Conservation (phyloP, 1,140 invertebrate genomes). For the Drosophila subobscura region DNA sequence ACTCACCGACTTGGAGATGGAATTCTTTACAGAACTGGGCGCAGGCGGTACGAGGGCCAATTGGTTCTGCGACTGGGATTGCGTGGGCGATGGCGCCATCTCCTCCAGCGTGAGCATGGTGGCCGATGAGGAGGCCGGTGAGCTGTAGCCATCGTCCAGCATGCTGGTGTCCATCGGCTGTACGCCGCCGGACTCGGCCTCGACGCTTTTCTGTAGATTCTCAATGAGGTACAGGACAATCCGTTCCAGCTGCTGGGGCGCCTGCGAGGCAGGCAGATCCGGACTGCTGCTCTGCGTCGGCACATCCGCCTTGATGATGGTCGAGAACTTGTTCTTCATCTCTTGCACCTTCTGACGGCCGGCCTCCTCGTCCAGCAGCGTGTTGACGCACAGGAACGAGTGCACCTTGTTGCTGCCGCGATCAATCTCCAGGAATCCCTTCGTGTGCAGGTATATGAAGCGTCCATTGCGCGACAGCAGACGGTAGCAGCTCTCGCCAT, state of each 20-base stretch:
- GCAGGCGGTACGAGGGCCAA: constrained; percentile 85
- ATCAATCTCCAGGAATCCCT: constrained; percentile 91
- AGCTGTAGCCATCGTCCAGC: constrained; percentile 60
- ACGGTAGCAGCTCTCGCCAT: constrained; percentile 92
- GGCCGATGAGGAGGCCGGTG: constrained; percentile 36
- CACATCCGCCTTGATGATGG: constrained; percentile 84
- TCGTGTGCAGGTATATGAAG: constrained; percentile 91
- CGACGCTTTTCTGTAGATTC: constrained; percentile 84
- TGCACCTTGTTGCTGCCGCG: constrained; percentile 88
- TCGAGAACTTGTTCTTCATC: constrained; percentile 90
- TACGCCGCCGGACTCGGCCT: constrained; percentile 20
- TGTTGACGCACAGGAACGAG: constrained; percentile 93
- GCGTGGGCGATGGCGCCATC: constrained; percentile 56
- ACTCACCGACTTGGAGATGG: constrained; percentile 84
- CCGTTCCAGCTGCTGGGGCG: constrained; percentile 87
- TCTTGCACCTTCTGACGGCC: constrained; percentile 87
- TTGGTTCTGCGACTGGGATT: constrained; percentile 5
- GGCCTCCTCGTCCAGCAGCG: constrained; percentile 88
- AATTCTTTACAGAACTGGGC: constrained; percentile 83
- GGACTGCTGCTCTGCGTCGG: constrained; percentile 76
- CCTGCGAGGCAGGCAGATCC: constrained; percentile 86
- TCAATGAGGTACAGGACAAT: constrained; percentile 88
- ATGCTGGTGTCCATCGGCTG: constrained; percentile 35
- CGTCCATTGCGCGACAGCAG: constrained; percentile 90
- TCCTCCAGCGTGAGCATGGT: constrained; percentile 58